Conservation (phyloP, 1,140 invertebrate species). For the Dreissena polymorpha region DNA sequence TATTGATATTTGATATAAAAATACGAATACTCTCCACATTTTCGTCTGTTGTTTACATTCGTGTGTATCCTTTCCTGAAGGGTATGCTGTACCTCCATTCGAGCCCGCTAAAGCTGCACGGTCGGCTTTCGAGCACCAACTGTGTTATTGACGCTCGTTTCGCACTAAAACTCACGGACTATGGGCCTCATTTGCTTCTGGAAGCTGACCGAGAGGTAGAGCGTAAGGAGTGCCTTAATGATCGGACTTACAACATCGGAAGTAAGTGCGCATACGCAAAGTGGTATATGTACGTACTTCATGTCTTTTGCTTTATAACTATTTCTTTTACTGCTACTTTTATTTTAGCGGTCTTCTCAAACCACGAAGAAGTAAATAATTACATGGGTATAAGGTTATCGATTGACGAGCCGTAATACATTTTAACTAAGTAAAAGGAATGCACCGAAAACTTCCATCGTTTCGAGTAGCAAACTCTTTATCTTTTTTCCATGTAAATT, state of each 20-base stretch:
- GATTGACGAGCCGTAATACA: too few species aligned
- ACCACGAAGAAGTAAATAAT: too few species aligned
- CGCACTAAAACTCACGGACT: conserved; percentile 98
- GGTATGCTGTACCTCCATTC: conserved; percentile 97
- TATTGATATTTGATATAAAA: not conserved
- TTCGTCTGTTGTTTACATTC: not conserved
- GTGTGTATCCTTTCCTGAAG: conserved; percentile 78
- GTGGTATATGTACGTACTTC: too few species aligned
- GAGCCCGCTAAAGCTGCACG: conserved; percentile 94
- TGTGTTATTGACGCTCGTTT: conserved; percentile 99
- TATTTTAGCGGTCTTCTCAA: too few species aligned
- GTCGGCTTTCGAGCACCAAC: conserved; percentile 97
- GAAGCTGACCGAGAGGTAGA: conserved; percentile 2
- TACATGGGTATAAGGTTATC: too few species aligned
- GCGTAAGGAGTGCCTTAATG: not conserved
- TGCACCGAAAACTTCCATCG: too few species aligned
- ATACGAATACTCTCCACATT: not conserved
- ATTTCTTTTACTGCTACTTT: too few species aligned
- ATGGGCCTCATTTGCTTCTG: conserved; percentile 85
- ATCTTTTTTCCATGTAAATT: too few species aligned
- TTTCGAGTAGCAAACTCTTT: too few species aligned
- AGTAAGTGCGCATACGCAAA: conserved; percentile 7
- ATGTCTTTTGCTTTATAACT: too few species aligned
- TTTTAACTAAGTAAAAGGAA: too few species aligned
- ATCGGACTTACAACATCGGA: conserved; percentile 16